These are phyloP conservation scores for Peromyscus nudipes DNA, from an alignment of 2,797 vertebrate species.

Conservation along the genomic window DNA sequence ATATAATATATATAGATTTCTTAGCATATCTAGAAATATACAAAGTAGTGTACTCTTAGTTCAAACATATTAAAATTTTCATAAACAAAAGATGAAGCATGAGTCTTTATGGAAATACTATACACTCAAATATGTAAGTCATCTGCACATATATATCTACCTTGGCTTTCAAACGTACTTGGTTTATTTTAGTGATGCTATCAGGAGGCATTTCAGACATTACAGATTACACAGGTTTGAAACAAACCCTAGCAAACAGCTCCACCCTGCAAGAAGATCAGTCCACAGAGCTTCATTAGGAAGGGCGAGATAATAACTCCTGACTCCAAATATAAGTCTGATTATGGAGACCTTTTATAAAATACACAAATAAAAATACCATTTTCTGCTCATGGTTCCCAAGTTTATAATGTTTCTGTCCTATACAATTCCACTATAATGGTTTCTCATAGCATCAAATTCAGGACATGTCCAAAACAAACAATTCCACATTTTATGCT, in stretches of 20 bases:
- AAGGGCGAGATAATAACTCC: neutral
- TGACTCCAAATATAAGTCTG: neutral
- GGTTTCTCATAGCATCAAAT: slow-evolving; percentile 5
- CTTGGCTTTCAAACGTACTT: slow-evolving; percentile 37
- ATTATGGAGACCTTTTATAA: neutral
- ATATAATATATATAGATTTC: neutral
- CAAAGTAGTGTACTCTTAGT: neutral
- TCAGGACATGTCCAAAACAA: slow-evolving; percentile 21
- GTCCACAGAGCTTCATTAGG: neutral
- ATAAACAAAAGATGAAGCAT: neutral
- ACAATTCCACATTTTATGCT: neutral
- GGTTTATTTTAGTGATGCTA: slow-evolving; percentile 14
- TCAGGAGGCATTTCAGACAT: slow-evolving; percentile 1
- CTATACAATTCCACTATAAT: neutral
- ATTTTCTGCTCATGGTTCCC: neutral
- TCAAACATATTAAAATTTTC: neutral
- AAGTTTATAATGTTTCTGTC: neutral
- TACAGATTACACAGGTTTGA: neutral
- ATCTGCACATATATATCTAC: neutral
- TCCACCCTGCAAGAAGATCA: neutral
- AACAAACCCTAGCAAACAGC: neutral
- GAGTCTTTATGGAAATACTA: slow-evolving; percentile 1
- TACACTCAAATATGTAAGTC: neutral
- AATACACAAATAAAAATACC: slow-evolving; percentile 10
- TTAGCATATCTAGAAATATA: neutral